Percentiles rank a stretch among this genome's conserved stretches.
These are phyloP conservation scores for Pseudochirops corinnae DNA, from an alignment of 2,797 vertebrate genomes.

Conservation along the genomic window DNA sequence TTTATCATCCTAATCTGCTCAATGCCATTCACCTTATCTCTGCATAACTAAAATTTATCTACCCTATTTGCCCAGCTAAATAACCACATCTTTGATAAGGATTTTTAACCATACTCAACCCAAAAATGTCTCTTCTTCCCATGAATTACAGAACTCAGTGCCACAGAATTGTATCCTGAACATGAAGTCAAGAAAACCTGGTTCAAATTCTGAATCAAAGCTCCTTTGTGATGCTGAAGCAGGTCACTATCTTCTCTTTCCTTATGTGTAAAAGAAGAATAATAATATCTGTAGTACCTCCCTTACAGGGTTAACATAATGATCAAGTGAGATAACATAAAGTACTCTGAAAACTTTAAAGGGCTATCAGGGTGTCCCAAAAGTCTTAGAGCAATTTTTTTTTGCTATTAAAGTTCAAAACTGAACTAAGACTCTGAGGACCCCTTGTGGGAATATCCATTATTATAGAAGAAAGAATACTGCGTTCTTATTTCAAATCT, in stretches of 20 bases:
- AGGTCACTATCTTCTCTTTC: background rate
- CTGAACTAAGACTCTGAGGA: background rate
- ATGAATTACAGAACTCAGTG: background rate
- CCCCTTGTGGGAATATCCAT: background rate
- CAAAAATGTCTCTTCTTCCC: background rate
- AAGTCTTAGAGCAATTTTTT: background rate
- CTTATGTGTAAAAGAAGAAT: background rate
- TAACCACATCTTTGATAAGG: background rate
- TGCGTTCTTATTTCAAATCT: background rate
- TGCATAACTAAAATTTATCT: background rate
- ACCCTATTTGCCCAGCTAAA: background rate
- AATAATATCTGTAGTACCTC: background rate
- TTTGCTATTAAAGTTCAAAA: background rate
- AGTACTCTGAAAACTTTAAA: background rate
- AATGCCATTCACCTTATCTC: background rate
- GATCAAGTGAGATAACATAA: background rate
- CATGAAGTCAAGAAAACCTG: background rate
- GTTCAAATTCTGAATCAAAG: background rate
- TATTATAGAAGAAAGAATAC: background rate
- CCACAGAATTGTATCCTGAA: background rate
- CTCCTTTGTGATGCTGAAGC: background rate
- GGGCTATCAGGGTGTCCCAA: background rate
- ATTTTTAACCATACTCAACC: background rate
- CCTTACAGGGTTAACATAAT: background rate
- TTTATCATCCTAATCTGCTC: background rate